Conservation (phyloP, 2,113 vertebrate genomes). For the Cryptotis parvus region DNA sequence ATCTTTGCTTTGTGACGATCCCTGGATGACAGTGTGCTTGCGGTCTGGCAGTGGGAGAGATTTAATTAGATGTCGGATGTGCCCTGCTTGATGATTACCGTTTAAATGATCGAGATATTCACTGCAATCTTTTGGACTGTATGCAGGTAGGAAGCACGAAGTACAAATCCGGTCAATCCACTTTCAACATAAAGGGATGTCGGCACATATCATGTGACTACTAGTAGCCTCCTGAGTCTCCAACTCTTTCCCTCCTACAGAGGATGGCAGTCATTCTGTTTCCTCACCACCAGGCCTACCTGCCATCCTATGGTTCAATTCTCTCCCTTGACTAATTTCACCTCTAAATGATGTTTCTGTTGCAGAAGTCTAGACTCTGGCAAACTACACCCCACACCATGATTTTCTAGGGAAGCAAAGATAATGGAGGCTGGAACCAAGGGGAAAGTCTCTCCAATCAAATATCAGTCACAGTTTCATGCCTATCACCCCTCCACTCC, state of each 20-base stretch:
- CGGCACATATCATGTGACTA: constrained; percentile 19
- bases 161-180: constrained; percentile 74
- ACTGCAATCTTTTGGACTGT: constrained; percentile 38
- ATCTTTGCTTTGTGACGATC: constrained; percentile 65
- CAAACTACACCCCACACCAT: not conserved
- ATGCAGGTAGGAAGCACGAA: constrained; percentile 71
- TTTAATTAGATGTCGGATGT: constrained; percentile 83
- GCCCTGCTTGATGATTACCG: constrained; percentile 73
- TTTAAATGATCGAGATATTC: constrained; percentile 64
- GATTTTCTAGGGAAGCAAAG: constrained; percentile 31
- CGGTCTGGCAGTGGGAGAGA: constrained; percentile 55
- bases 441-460: constrained; percentile 76
- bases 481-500: constrained; percentile 74
- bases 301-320: constrained; percentile 8
- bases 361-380: constrained; percentile 74
- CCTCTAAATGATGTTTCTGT: constrained; percentile 82
- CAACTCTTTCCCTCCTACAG: constrained; percentile 44
- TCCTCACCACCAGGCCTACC: not conserved
- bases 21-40: constrained; percentile 64
- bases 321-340: constrained; percentile 82
- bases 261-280: not conserved
- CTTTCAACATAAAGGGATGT: constrained; percentile 66
- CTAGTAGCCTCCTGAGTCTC: constrained; percentile 59
- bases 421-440: constrained; percentile 72
- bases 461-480: constrained; percentile 73